These are phyloP conservation scores for Leptinotarsa juncta DNA, from an alignment of 2,888 invertebrate genomes.

Conservation along the genomic window DNA sequence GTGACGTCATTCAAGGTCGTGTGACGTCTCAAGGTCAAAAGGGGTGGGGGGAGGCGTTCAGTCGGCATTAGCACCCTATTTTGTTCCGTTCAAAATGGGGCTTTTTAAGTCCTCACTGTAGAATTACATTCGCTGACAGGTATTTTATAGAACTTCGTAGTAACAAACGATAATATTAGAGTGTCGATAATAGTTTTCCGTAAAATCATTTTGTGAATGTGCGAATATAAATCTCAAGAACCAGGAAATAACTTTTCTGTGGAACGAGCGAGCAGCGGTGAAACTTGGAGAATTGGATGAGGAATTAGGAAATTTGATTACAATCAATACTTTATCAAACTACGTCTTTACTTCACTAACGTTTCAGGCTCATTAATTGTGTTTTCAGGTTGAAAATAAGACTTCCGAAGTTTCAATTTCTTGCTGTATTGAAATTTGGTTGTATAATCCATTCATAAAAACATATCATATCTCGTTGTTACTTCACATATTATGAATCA, in stretches of 20 bases:
- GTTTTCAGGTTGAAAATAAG: background rate
- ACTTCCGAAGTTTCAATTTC: background rate
- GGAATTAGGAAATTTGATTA: background rate
- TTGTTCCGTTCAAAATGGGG: too few species aligned
- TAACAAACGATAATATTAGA: background rate
- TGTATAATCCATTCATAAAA: background rate
- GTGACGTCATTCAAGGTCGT: too few species aligned
- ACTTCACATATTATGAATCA: too few species aligned
- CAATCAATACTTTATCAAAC: background rate
- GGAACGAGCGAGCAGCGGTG: background rate
- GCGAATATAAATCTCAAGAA: background rate
- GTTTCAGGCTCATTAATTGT: conserved; percentile 1
- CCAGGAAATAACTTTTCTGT: background rate
- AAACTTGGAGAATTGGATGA: conserved; percentile 2
- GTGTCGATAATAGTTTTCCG: conserved; percentile 1
- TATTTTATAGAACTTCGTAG: too few species aligned
- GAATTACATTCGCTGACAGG: too few species aligned
- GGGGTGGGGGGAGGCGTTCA: too few species aligned
- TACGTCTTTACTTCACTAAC: background rate
- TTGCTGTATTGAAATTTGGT: background rate
- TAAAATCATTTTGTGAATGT: background rate
- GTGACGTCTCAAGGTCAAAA: too few species aligned
- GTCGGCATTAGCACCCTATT: too few species aligned
- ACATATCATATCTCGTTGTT: too few species aligned
- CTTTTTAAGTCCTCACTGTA: too few species aligned